phyloP scores from a whole-genome alignment of 2,113 vertebrate species.

The Pontoporia blainvillei region DNA sequence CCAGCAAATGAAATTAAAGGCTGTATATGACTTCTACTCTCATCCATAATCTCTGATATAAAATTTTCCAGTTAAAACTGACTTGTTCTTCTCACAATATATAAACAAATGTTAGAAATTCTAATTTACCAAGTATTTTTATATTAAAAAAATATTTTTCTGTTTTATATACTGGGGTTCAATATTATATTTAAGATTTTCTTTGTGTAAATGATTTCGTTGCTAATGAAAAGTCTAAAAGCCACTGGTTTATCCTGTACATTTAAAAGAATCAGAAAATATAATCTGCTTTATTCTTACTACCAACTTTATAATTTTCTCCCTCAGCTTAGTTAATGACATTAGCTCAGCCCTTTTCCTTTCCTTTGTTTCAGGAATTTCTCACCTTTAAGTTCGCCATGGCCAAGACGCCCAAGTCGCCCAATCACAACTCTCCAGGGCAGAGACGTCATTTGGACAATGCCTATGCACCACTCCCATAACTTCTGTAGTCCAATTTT shows the following conservation, averaged over 20 bases:
- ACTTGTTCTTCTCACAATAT: background rate
- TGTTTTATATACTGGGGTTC: background rate
- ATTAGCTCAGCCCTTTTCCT: background rate
- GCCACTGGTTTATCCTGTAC: background rate
- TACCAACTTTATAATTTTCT: background rate
- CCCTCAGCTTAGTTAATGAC: background rate
- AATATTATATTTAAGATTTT: background rate
- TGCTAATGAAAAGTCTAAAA: background rate
- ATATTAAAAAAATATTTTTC: background rate
- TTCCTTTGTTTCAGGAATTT: background rate
- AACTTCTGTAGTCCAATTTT: conserved; percentile 96
- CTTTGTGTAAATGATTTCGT: background rate
- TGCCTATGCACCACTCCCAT: conserved; percentile 96
- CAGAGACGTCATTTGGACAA: conserved; percentile 96
- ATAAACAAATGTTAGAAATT: background rate
- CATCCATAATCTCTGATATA: background rate
- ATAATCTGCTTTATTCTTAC: background rate
- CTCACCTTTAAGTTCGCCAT: conserved; percentile 95
- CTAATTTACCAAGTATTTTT: background rate
- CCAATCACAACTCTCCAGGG: conserved; percentile 99
- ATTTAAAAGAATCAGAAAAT: background rate
- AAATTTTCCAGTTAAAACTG: background rate
- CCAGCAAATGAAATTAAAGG: background rate
- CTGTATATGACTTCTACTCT: background rate
- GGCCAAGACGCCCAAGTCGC: conserved; percentile 93